These are phyloP conservation scores for Orientallactaga bullata DNA, from an alignment of 2,113 vertebrate species.

Conservation along the genomic window DNA sequence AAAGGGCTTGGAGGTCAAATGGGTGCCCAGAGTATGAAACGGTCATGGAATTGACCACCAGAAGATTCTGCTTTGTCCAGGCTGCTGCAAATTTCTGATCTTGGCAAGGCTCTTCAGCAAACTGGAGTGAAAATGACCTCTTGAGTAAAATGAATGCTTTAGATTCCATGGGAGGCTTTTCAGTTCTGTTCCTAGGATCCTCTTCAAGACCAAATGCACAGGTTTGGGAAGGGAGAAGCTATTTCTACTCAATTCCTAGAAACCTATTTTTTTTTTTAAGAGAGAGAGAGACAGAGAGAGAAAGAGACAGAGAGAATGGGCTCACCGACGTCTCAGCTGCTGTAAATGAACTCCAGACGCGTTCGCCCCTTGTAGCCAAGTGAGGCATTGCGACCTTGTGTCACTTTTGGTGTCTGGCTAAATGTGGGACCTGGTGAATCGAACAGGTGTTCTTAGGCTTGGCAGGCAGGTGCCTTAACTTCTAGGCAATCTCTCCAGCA, in stretches of 20 bases:
- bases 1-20: constrained; percentile 26
- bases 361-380: too few relatives aligned
- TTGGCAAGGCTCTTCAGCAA: background rate
- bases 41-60: background rate
- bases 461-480: too few relatives aligned
- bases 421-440: too few relatives aligned
- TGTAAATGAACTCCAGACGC: too few relatives aligned
- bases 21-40: background rate
- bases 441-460: too few relatives aligned
- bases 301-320: too few relatives aligned
- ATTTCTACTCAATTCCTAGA: background rate
- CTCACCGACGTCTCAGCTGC: too few relatives aligned
- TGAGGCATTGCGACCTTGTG: too few relatives aligned
- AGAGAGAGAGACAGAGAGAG: too few relatives aligned
- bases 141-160: constrained; percentile 1
- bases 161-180: background rate
- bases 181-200: background rate
- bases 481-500: too few relatives aligned
- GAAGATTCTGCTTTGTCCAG: constrained; percentile 6
- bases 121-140: background rate
- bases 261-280: background rate
- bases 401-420: too few relatives aligned
- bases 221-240: background rate
- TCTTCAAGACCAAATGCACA: background rate
- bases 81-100: constrained; percentile 6